Evolutionary conservation across 2,888 invertebrate species (phyloP).

Genomic region (Ligdia adustata): DNA sequence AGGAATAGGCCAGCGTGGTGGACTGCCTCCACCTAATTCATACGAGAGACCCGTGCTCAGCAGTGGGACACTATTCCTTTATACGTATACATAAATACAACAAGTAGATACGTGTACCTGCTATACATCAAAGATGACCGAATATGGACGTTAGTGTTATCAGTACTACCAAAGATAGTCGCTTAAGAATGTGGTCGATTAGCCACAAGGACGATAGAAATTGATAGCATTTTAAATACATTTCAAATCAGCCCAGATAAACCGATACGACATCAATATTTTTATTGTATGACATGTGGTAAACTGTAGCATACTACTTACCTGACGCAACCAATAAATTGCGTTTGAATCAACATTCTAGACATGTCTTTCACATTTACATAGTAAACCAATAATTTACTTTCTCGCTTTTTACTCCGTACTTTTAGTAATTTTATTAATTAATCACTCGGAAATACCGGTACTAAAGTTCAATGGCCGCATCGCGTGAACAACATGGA

Average conservation of each 20-base stretch:
- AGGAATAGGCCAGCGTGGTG: too few relatives aligned
- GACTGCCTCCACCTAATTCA: too few relatives aligned
- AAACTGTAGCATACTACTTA: too few relatives aligned
- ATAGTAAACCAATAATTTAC: constrained; percentile 20
- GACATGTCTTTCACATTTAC: constrained; percentile 12
- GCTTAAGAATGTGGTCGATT: constrained; percentile 60
- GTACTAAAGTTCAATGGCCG: constrained; percentile 42
- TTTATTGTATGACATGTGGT: too few relatives aligned
- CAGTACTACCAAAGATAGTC: constrained; percentile 37
- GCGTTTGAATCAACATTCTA: neutral
- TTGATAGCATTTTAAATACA: constrained; percentile 3
- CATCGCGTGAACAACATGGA: constrained; percentile 43
- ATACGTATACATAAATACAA: too few relatives aligned
- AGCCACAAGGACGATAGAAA: constrained; percentile 37
- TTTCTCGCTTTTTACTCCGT: constrained; percentile 22
- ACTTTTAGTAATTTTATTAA: constrained; percentile 26
- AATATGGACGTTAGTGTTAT: constrained; percentile 33
- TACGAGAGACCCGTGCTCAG: too few relatives aligned
- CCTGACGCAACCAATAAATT: neutral
- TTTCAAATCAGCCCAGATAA: too few relatives aligned
- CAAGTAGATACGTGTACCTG: too few relatives aligned
- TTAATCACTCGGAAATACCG: constrained; percentile 26
- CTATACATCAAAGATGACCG: too few relatives aligned
- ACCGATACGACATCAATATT: too few relatives aligned
- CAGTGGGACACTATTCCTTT: too few relatives aligned